Evolutionary conservation across 2,888 invertebrate species (phyloP), one percentile per base, ranked within the genome.

Genomic region (Rhamphomyia laevipes): DNA sequence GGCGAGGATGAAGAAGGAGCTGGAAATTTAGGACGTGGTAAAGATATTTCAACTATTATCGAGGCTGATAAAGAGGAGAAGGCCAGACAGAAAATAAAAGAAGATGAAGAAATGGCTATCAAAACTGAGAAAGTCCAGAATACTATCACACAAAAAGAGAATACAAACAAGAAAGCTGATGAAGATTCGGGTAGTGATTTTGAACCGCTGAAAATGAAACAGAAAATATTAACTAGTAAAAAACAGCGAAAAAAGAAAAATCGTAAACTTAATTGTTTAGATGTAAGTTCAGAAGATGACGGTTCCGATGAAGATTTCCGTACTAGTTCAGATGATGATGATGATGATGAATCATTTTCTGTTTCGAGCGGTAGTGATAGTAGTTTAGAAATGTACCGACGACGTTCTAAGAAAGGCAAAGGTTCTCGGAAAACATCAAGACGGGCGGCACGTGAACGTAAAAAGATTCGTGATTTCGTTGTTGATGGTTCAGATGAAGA

Each of bases 301-400:
- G 81, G 78, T 49, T 87, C 86, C 1, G 93, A 93, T 62, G 93
- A 93, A 66, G 94, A 94, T 68, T 94, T 93, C 63, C 87, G 89
- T 64, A 88, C 67, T 0, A 68, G 89, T 40, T 81, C 84, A 0
- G 63, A 65, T 55, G 65, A 66, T 4, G 59, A 67, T 15, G 76
- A 74, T 2, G 73, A 73, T 23, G 73, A 74, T 13, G 80, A 81
- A 43, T 79, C 81, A 23, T 76, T 77, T 47, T 71, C 72, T 1
- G 76, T 75, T 1, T 74, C 74, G 23, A 77, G 77, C 11, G 80
- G 79, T 21, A 77, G 74, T 37, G 74, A 74, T 43, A 70, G 74
- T n/a, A 72, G 70, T 13, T 61, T 74, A 41, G 74, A 74, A 37
- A 63, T 71, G 3, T 70, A 73, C 46, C 65, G 71, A 17, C 70